phyloP scores from a whole-genome alignment of 2,113 vertebrate genomes.

The Epinephelus cyanopodus region DNA sequence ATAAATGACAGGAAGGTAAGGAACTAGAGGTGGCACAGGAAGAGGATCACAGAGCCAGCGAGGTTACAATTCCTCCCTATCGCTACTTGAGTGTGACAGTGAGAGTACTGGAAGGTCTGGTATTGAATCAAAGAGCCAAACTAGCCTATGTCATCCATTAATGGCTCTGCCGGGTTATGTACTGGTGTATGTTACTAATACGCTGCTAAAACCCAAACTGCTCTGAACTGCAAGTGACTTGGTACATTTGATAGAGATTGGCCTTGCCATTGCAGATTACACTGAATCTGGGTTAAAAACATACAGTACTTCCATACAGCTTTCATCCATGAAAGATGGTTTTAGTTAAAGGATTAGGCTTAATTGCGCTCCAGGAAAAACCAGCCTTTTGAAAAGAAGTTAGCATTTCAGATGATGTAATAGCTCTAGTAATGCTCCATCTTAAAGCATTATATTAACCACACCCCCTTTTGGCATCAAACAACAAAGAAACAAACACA shows the following conservation, averaged over 20 bases:
- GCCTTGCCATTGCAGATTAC: constrained; percentile 61
- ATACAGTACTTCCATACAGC: constrained; percentile 66
- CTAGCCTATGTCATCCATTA: constrained; percentile 13
- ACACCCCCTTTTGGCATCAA: constrained; percentile 82
- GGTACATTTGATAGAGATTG: constrained; percentile 53
- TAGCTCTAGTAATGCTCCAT: constrained; percentile 60
- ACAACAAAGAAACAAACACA: constrained; percentile 77
- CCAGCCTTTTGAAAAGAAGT: constrained; percentile 64
- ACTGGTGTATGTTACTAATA: constrained; percentile 44
- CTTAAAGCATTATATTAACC: constrained; percentile 67
- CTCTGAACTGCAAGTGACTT: constrained; percentile 66
- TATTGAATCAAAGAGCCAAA: constrained; percentile 42
- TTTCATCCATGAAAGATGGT: constrained; percentile 71
- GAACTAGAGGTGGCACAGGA: constrained; percentile 52
- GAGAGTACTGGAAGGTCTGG: constrained; percentile 60
- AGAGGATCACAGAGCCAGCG: constrained; percentile 50
- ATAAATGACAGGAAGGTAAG: constrained; percentile 47
- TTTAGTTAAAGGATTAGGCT: constrained; percentile 73
- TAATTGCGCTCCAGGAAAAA: constrained; percentile 64
- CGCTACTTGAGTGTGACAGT: constrained; percentile 55
- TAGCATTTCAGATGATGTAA: constrained; percentile 64
- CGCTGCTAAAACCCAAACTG: constrained; percentile 51
- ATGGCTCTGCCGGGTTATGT: constrained; percentile 31
- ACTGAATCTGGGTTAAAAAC: constrained; percentile 73
- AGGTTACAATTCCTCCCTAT: constrained; percentile 46